phyloP scores from a whole-genome alignment of 1,140 invertebrate genomes.

The Zaprionus kolodkinae region DNA sequence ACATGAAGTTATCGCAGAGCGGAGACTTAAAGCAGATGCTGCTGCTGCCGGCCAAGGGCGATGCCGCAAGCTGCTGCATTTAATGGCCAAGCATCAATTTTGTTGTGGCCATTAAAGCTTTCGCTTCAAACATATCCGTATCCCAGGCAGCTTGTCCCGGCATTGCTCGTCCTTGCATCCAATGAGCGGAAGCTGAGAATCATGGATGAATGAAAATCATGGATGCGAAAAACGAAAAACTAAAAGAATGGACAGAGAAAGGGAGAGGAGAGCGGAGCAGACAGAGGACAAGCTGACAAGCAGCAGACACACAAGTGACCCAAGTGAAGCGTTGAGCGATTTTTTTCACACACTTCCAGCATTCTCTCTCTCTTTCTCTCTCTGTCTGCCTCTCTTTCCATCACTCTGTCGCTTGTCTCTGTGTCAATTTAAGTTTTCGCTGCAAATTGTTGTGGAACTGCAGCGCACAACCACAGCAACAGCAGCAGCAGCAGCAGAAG shows the following conservation, averaged over 20 bases:
- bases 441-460: constrained; percentile 21
- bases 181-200: constrained; percentile 56
- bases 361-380: constrained; percentile 5
- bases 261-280: not conserved
- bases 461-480: constrained; percentile 3
- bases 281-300: constrained; percentile 18
- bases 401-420: constrained; percentile 6
- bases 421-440: constrained; percentile 17
- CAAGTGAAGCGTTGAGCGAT: constrained; percentile 30
- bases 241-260: not conserved
- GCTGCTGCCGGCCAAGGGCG: not conserved
- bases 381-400: not conserved
- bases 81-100: constrained; percentile 66
- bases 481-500: constrained; percentile 8
- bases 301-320: constrained; percentile 46
- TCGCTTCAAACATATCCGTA: constrained; percentile 41
- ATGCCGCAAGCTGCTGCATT: constrained; percentile 49
- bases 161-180: constrained; percentile 47
- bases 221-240: constrained; percentile 16
- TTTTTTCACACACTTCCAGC: constrained; percentile 12
- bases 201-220: constrained; percentile 50
- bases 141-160: constrained; percentile 17
- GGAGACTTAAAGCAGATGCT: constrained; percentile 13
- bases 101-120: constrained; percentile 55
- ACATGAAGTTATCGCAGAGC: constrained; percentile 8